Percentiles rank a stretch among this genome's conserved stretches.
Conservation (phyloP, 2,797 vertebrate genomes). For the Clarias pachynema region DNA sequence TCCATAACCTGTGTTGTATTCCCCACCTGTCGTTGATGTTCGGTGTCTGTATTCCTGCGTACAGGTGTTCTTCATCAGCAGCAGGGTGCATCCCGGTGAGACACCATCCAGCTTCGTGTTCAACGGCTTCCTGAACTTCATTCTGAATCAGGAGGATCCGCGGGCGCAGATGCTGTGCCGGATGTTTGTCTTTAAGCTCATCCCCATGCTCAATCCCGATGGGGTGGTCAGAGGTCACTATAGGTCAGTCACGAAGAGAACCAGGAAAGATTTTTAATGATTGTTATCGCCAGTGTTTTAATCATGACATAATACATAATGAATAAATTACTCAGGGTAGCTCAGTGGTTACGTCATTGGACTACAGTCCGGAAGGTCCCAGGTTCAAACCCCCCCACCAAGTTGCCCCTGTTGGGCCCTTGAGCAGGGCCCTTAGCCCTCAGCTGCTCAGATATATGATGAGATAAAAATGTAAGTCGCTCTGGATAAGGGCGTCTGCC, state of each 20-base stretch:
- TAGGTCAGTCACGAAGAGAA: constrained; percentile 75
- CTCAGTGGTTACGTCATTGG: too few species aligned
- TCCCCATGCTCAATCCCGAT: constrained; percentile 97
- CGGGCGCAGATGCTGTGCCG: constrained; percentile 87
- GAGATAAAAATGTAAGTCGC: too few species aligned
- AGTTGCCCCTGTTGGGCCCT: too few species aligned
- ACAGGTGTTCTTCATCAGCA: constrained; percentile 96
- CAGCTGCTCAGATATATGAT: too few species aligned
- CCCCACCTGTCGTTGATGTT: background rate
- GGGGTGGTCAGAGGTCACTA: constrained; percentile 94
- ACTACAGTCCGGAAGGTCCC: too few species aligned
- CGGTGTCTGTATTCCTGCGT: background rate
- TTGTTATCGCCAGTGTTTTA: too few species aligned
- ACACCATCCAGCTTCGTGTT: constrained; percentile 97
- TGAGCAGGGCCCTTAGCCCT: too few species aligned
- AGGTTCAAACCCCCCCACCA: too few species aligned
- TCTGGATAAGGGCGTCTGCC: too few species aligned
- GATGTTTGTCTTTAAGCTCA: constrained; percentile 95
- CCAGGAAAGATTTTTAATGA: background rate
- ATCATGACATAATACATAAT: too few species aligned
- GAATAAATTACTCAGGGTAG: too few species aligned
- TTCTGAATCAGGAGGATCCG: constrained; percentile 89
- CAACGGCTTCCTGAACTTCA: constrained; percentile 94
- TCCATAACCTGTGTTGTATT: background rate
- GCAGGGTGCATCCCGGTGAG: constrained; percentile 94